These are phyloP conservation scores for Suncus etruscus DNA, from an alignment of 2,113 vertebrate genomes.

Conservation along the genomic window DNA sequence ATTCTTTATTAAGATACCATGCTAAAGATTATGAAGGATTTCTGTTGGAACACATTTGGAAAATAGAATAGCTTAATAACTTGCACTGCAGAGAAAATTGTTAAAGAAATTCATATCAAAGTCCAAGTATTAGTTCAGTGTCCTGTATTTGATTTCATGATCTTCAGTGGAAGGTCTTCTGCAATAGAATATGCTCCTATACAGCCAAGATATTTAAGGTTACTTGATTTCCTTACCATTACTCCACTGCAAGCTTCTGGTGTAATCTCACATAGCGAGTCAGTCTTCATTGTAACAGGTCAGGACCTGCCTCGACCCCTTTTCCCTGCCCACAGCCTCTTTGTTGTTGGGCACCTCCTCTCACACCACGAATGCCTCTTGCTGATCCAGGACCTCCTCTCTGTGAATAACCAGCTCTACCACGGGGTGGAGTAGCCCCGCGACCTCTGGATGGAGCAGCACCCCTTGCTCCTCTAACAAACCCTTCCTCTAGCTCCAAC, in stretches of 20 bases:
- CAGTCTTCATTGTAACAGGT: slow-evolving; percentile 97
- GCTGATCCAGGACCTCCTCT: slow-evolving; percentile 94
- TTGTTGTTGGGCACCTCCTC: slow-evolving; percentile 96
- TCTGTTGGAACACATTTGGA: slow-evolving; percentile 90
- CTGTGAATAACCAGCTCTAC: slow-evolving; percentile 96
- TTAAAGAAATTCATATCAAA: slow-evolving; percentile 94
- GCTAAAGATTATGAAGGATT: slow-evolving; percentile 91
- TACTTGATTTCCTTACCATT: slow-evolving; percentile 96
- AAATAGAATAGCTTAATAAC: slow-evolving; percentile 93
- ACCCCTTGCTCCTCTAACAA: slow-evolving; percentile 94
- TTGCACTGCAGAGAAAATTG: slow-evolving; percentile 94
- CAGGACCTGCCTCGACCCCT: slow-evolving; percentile 95
- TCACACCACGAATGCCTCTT: slow-evolving; percentile 94
- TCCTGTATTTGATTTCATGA: slow-evolving; percentile 93
- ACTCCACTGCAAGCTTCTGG: slow-evolving; percentile 95
- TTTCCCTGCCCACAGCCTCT: slow-evolving; percentile 99
- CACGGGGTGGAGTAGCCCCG: slow-evolving; percentile 93
- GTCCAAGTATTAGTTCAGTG: slow-evolving; percentile 93
- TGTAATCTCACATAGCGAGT: slow-evolving; percentile 99
- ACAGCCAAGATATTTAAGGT: slow-evolving; percentile 93
- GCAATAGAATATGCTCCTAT: slow-evolving; percentile 97
- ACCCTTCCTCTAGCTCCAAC: slow-evolving; percentile 94
- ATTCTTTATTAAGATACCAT: slow-evolving; percentile 92
- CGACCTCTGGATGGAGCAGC: slow-evolving; percentile 94
- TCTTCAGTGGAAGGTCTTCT: slow-evolving; percentile 93